phyloP scores from a whole-genome alignment of 2,797 vertebrate genomes.

The Eulemur coronatus region DNA sequence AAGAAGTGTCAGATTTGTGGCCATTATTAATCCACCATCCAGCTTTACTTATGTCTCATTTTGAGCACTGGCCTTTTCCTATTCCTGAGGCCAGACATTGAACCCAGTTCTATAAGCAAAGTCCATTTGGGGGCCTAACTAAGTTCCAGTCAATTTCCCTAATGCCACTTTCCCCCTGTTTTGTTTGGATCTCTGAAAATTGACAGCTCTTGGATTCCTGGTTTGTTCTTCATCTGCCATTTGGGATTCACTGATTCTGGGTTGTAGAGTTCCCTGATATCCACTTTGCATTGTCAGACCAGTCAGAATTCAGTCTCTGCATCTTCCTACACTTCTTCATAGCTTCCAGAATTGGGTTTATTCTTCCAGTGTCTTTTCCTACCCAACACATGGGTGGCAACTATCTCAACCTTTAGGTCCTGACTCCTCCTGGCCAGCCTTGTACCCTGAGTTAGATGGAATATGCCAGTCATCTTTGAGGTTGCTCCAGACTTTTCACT shows the following conservation, averaged over 20 bases:
- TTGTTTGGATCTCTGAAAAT: background rate
- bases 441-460: background rate
- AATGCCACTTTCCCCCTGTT: background rate
- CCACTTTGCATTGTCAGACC: no score
- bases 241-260: background rate
- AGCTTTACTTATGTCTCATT: background rate
- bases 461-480: background rate
- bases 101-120: background rate
- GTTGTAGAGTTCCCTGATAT: background rate
- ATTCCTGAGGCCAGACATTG: background rate
- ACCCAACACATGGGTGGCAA: background rate
- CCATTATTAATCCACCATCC: background rate
- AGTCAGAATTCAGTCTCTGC: background rate
- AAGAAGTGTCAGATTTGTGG: background rate
- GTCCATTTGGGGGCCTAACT: background rate
- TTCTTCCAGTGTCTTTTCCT: background rate
- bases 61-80: background rate
- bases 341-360: background rate
- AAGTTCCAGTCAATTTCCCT: background rate
- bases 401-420: background rate
- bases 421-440: background rate
- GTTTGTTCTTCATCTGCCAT: background rate
- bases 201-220: background rate
- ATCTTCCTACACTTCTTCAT: background rate
- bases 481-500: background rate